Evolutionary conservation across 2,113 vertebrate genomes (phyloP).

Genomic region (Oryzias curvinotus): DNA sequence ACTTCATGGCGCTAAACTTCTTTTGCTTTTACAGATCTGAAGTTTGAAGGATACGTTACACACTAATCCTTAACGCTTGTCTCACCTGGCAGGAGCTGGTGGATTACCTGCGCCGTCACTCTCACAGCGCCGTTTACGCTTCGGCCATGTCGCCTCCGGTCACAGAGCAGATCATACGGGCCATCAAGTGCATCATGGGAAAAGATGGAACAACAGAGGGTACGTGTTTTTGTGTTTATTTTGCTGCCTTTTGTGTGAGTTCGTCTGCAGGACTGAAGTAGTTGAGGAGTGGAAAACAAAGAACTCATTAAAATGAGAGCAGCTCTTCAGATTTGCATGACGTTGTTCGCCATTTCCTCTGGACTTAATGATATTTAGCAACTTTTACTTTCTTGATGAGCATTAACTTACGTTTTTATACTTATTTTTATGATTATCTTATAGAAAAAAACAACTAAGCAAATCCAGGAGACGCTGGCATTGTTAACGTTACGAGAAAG

Average conservation of each 20-base stretch:
- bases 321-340: no score
- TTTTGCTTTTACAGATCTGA: conserved; percentile 32
- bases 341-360: no score
- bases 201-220: conserved; percentile 83
- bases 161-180: conserved; percentile 85
- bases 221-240: conserved; percentile 65
- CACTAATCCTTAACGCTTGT: neutral
- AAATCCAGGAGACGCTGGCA: conserved; percentile 40
- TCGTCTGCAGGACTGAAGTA: no score
- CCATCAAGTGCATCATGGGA: conserved; percentile 88
- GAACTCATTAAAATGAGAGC: no score
- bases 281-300: no score
- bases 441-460: conserved; percentile 58
- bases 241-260: neutral
- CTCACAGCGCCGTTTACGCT: conserved; percentile 87
- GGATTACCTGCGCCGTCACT: conserved; percentile 86
- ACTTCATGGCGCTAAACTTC: conserved; percentile 43
- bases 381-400: no score
- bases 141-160: conserved; percentile 85
- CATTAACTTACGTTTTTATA: conserved; percentile 6
- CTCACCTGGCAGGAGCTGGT: conserved; percentile 82
- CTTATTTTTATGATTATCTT: conserved; percentile 35
- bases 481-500: conserved; percentile 53
- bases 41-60: no score
- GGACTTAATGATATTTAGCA: no score